Conservation (phyloP, 2,797 vertebrate species). For the Allobates femoralis region DNA sequence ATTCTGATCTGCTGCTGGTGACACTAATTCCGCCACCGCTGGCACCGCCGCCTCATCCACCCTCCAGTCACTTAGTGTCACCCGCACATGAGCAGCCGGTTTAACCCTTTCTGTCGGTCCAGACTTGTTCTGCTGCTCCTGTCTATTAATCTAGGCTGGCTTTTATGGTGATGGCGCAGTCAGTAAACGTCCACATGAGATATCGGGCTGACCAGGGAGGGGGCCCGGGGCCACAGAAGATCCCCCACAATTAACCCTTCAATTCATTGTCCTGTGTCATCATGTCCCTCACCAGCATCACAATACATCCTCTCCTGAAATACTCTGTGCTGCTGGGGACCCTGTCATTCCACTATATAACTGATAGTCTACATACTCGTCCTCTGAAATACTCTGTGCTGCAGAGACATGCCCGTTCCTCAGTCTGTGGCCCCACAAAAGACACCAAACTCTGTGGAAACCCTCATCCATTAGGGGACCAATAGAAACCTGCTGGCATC, state of each 20-base stretch:
- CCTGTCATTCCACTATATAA: too few species aligned
- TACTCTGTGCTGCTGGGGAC: too few species aligned
- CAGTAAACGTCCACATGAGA: slow-evolving; percentile 29
- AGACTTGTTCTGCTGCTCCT: neutral
- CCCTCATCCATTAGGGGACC: too few species aligned
- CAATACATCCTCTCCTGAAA: too few species aligned
- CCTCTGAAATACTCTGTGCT: too few species aligned
- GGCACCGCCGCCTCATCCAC: neutral
- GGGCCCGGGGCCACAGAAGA: neutral
- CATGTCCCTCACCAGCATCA: too few species aligned
- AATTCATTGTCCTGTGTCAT: neutral
- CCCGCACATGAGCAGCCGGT: neutral
- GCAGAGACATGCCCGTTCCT: too few species aligned
- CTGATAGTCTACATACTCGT: too few species aligned
- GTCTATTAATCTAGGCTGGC: slow-evolving; percentile 39
- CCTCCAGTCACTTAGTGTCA: slow-evolving; percentile 34
- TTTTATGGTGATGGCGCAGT: slow-evolving; percentile 43
- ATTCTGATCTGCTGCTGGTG: slow-evolving; percentile 2
- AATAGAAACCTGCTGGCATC: too few species aligned
- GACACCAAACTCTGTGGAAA: too few species aligned
- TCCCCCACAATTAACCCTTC: neutral
- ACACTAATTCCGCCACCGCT: neutral
- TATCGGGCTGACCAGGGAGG: neutral
- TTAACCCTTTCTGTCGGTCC: neutral
- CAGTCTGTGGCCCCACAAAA: too few species aligned